Evolutionary conservation across 30 jellyfish, hydroid and myxozoan genomes (phyloP).

Genomic region (Cassiopea xamachana): DNA sequence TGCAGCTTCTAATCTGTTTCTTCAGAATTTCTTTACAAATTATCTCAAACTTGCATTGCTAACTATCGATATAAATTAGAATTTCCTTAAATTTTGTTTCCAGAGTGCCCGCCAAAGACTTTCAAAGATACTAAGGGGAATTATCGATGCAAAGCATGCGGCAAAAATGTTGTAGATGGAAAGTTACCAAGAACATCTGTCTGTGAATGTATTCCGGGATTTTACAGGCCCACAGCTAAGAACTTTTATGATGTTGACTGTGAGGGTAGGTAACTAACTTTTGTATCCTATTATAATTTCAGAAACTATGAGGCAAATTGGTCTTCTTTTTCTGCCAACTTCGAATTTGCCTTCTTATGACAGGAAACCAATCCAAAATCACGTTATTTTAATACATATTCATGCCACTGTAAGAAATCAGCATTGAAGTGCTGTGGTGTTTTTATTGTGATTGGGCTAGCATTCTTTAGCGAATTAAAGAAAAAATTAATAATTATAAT

Average conservation of each 20-base stretch:
- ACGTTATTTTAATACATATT: background rate
- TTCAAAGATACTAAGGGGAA: constrained; percentile 67
- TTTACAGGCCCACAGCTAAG: constrained; percentile 7
- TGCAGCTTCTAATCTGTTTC: too few relatives aligned
- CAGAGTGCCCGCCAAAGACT: constrained; percentile 41
- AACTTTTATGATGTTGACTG: constrained; percentile 2
- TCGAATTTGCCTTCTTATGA: background rate
- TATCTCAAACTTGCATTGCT: too few relatives aligned
- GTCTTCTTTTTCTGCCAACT: background rate
- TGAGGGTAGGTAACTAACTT: constrained; percentile 7
- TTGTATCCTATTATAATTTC: background rate
- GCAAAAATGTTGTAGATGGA: constrained; percentile 43
- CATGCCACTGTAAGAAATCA: too few relatives aligned
- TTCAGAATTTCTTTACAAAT: too few relatives aligned
- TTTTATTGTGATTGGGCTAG: too few relatives aligned
- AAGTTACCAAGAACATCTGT: constrained; percentile 29
- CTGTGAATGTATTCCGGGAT: constrained; percentile 24
- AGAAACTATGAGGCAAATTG: background rate
- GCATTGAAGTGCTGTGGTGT: too few relatives aligned
- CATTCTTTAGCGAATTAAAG: too few relatives aligned
- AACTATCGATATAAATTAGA: background rate
- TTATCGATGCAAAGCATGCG: constrained; percentile 67
- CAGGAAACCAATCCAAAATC: background rate
- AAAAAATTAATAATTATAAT: too few relatives aligned
- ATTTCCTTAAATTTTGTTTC: background rate